Conservation (phyloP, 2,113 vertebrate species). For the Bubo blakistoni region DNA sequence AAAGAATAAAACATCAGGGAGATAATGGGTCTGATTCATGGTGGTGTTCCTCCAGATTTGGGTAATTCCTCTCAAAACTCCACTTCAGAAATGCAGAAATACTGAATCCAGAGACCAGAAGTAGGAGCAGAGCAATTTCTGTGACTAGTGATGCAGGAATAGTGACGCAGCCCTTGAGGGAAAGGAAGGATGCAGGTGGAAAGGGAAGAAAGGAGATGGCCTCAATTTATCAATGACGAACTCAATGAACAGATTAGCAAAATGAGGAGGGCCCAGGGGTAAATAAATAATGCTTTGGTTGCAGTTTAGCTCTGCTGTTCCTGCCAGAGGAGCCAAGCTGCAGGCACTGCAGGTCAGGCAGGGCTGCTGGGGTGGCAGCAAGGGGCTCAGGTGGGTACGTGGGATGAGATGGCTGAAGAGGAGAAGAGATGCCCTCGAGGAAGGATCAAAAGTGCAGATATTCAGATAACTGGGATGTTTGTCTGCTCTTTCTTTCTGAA, state of each 20-base stretch:
- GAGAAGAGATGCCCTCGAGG: neutral
- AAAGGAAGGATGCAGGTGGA: neutral
- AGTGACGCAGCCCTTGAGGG: neutral
- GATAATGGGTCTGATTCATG: neutral
- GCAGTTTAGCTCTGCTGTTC: neutral
- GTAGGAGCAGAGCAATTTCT: neutral
- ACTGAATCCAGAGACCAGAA: neutral
- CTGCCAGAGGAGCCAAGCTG: neutral
- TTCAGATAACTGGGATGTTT: neutral
- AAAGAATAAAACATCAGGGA: neutral
- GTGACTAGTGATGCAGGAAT: neutral
- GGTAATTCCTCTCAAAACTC: neutral
- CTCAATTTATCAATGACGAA: neutral
- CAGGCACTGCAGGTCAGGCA: accelerated
- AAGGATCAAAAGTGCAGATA: neutral
- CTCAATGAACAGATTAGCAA: neutral
- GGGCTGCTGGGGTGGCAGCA: neutral
- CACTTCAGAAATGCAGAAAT: neutral
- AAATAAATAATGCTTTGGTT: neutral
- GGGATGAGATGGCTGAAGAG: neutral
- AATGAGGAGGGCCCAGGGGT: neutral
- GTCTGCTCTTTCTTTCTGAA: neutral
- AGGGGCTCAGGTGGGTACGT: accelerated
- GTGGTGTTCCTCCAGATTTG: neutral
- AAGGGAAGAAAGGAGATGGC: neutral